phyloP scores from a whole-genome alignment of 2,797 vertebrate genomes.

The Cuniculus paca region DNA sequence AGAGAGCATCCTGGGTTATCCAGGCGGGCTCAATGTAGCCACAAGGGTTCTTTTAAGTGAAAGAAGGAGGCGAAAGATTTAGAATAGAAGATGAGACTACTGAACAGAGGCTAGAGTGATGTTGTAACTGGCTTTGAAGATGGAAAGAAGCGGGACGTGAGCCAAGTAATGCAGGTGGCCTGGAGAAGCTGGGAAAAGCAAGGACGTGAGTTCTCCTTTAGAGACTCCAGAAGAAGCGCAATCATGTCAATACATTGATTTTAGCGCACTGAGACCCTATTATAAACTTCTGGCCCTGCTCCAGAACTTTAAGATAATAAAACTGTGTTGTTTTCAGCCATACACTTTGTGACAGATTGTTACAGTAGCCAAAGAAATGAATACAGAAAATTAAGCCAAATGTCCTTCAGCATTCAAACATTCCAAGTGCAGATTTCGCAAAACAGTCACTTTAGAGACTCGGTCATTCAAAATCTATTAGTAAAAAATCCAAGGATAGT shows the following conservation, averaged over 20 bases:
- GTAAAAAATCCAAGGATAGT: slow-evolving; percentile 6
- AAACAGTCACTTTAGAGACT: slow-evolving; percentile 50
- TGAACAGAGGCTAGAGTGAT: background rate
- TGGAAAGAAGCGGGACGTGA: slow-evolving; percentile 48
- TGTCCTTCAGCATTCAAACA: slow-evolving; percentile 15
- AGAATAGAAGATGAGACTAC: background rate
- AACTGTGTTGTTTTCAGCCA: slow-evolving; percentile 50
- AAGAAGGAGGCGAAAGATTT: background rate
- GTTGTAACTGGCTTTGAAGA: background rate
- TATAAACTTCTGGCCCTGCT: slow-evolving; percentile 50
- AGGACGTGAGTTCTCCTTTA: background rate
- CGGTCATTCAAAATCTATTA: slow-evolving; percentile 50
- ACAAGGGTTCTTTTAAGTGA: slow-evolving; percentile 37
- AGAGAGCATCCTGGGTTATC: slow-evolving; percentile 16
- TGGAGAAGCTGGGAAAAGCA: slow-evolving; percentile 33
- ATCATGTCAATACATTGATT: background rate
- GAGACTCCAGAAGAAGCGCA: slow-evolving; percentile 34
- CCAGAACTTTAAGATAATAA: slow-evolving; percentile 46
- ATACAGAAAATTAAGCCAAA: slow-evolving; percentile 47
- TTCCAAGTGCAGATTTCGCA: slow-evolving; percentile 26
- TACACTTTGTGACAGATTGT: slow-evolving; percentile 12
- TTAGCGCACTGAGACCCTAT: slow-evolving; percentile 31
- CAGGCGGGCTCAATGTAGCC: background rate
- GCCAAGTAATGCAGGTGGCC: slow-evolving; percentile 10
- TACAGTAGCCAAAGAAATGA: slow-evolving; percentile 30